Evolutionary conservation across 2,888 invertebrate genomes (phyloP), one percentile per base, ranked within the genome.

Genomic region (Cosmia pyralina): DNA sequence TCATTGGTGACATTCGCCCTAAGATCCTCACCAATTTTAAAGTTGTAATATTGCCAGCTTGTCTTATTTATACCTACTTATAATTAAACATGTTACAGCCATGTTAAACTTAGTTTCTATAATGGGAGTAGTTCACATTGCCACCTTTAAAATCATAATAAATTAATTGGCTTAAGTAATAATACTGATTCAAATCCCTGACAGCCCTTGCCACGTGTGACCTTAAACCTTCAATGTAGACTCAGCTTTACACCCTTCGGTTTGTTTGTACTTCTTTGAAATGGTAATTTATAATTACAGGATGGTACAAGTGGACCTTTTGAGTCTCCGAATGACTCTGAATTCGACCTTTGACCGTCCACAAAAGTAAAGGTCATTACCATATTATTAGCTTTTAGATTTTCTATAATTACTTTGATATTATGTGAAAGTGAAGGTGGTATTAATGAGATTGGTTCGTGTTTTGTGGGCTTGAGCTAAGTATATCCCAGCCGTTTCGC

Each of bases 201-300:
- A 38, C 72, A 78, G 19, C 71, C 74, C 78, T 68, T 19, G 46
- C 41, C n/a, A 34, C 22, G 4, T 62, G 34, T 53, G 73, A 65
- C 72, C 75, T 81, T 62, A 66, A 55, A 52, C 60, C 46, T 57
- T 71, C 52, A 65, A 34, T 71, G 59, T 80, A 72, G 13, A 62
- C 73, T 60, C 15, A 38, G 59, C 80, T 57, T 77, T 83, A 85
- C 62, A 70, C 59, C 70, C 62, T 53, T 78, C 57, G 66, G 72
- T 79, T 77, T 84, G 84, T 82, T 75, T 82, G 82, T 71, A 75
- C 46, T 82, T 85, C 88, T 88, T 88, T 87, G 89, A 88, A 84
- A 89, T 89, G 89, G 70, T 88, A 89, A 88, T 89, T 88, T 76
- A 70, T 88, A 86, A 85, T 86, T 84, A 85, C 77, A 59, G 72